phyloP scores from a whole-genome alignment of 2,888 invertebrate genomes.

The Hanleya hanleyi region DNA sequence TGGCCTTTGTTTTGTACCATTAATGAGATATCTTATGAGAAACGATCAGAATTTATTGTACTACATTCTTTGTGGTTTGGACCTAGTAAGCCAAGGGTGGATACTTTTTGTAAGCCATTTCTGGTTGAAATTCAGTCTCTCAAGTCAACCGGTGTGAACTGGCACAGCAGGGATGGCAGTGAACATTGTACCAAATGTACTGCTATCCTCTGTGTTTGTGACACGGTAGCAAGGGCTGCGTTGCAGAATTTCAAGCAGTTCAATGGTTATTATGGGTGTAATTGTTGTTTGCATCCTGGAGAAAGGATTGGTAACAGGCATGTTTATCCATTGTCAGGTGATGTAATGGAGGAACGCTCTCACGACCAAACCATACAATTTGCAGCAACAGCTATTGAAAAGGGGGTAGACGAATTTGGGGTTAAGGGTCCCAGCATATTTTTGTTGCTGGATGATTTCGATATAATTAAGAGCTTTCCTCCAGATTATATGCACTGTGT shows the following conservation, averaged over 20 bases:
- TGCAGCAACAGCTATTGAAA: not conserved
- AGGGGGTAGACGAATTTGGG: not conserved
- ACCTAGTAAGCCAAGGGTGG: not conserved
- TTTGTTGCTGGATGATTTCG: not conserved
- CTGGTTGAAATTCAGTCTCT: not conserved
- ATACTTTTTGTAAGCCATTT: slow-evolving; percentile 1
- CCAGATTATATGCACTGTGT: not conserved
- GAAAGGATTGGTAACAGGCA: not conserved
- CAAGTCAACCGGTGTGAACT: not conserved
- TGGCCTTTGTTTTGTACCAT: slow-evolving; percentile 3
- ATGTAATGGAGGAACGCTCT: not conserved
- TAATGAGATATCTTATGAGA: not conserved
- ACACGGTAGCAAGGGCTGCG: not conserved
- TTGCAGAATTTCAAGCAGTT: slow-evolving; percentile 7
- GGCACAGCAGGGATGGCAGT: not conserved
- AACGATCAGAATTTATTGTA: not conserved
- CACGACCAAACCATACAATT: not conserved
- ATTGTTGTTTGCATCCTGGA: not conserved
- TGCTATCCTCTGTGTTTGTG: not conserved
- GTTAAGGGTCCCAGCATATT: not conserved
- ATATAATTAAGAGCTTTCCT: not conserved
- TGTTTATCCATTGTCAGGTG: not conserved
- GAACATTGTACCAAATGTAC: not conserved
- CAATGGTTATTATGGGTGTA: not conserved
- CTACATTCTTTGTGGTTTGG: not conserved